phyloP scores from a whole-genome alignment of 2,113 vertebrate genomes.

The Acrocephalus kingi region DNA sequence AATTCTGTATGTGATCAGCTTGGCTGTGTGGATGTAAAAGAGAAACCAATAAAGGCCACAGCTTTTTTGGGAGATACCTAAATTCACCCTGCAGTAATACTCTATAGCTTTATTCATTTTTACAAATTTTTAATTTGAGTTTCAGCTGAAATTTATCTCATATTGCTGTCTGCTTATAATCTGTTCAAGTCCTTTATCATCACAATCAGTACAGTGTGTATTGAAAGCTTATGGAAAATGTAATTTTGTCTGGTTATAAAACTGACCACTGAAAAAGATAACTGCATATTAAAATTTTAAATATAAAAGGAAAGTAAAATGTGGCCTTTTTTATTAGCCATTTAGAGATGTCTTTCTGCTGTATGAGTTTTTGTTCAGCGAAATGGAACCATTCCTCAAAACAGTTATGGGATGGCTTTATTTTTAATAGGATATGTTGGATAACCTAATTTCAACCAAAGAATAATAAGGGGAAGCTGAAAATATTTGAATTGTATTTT shows the following conservation, averaged over 20 bases:
- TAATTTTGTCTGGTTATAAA: slow-evolving; percentile 10
- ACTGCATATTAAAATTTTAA: not conserved
- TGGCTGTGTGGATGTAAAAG: not conserved
- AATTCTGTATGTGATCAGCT: not conserved
- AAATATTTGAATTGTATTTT: not conserved
- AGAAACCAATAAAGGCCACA: not conserved
- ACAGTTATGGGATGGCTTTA: not conserved
- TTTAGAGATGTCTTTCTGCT: not conserved
- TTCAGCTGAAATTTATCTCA: not conserved
- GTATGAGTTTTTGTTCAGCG: not conserved
- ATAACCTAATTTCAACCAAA: not conserved
- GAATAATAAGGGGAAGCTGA: not conserved
- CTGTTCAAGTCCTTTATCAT: not conserved
- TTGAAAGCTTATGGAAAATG: not conserved
- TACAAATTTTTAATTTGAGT: not conserved
- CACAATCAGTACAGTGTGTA: not conserved
- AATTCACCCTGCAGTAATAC: not conserved
- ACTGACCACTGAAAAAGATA: not conserved
- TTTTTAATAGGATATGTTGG: not conserved
- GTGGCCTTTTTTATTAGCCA: not conserved
- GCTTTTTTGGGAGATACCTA: not conserved
- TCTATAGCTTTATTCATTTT: not conserved
- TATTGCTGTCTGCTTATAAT: not conserved
- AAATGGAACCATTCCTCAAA: not conserved
- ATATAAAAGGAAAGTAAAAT: not conserved